These are phyloP conservation scores for Eupithecia dodoneata DNA, from an alignment of 2,888 invertebrate species.

Conservation along the genomic window DNA sequence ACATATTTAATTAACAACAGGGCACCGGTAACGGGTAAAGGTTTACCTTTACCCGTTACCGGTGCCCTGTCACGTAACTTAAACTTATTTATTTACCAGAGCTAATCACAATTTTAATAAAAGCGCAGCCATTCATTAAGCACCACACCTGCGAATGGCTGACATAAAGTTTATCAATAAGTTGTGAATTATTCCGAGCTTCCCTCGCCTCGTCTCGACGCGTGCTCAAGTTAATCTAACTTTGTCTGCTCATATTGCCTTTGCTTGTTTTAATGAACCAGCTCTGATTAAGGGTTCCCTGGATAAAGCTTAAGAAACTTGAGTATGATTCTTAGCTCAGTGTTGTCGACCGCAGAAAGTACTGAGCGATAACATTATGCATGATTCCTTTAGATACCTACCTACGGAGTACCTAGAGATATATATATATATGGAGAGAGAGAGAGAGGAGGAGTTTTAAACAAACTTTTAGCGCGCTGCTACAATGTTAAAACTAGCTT, in stretches of 20 bases:
- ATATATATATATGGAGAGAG: too few species aligned
- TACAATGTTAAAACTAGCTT: background rate
- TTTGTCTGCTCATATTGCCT: slow-evolving; percentile 52
- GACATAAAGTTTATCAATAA: slow-evolving; percentile 22
- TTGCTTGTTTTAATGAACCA: slow-evolving; percentile 34
- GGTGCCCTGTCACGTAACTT: background rate
- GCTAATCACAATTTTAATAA: slow-evolving; percentile 1
- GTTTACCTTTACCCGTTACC: background rate
- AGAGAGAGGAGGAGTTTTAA: background rate
- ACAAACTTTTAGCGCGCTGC: background rate
- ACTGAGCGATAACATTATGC: slow-evolving; percentile 3
- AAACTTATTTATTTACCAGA: background rate
- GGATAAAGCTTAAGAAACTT: slow-evolving; percentile 20
- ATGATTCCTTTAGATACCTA: background rate
- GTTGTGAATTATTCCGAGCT: slow-evolving; percentile 48
- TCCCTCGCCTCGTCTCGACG: slow-evolving; percentile 52
- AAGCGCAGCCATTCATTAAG: slow-evolving; percentile 7
- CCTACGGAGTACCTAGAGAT: too few species aligned
- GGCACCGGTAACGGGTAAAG: too few species aligned
- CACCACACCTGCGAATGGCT: slow-evolving; percentile 17
- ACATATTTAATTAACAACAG: background rate
- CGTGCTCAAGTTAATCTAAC: slow-evolving; percentile 57
- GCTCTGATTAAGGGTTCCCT: slow-evolving; percentile 32
- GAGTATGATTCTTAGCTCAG: slow-evolving; percentile 6
- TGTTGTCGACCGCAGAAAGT: background rate